Evolutionary conservation across 2,797 vertebrate species (phyloP), one percentile per base, ranked within the genome.

Genomic region (Micrastur ruficollis): DNA sequence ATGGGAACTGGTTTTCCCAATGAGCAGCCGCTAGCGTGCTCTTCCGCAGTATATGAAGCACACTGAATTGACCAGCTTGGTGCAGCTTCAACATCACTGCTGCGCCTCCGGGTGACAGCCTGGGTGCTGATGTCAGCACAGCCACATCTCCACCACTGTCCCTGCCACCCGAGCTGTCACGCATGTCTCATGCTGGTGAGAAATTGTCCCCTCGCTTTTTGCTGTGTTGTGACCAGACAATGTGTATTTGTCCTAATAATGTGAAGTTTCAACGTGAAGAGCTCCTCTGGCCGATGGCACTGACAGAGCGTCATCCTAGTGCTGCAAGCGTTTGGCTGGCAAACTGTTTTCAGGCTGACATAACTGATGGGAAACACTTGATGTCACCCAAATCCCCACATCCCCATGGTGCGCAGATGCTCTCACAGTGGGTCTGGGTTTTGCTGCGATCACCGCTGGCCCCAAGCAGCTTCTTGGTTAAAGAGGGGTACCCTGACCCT

Each of bases 1-100:
- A 91, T 98, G 96, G 96, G 96, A 98, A 98, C 96, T 93, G 86
- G 7, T 88, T 93, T 90, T 94, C 68, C 94, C 81, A 78, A 81
- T 38, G 78, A 94, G 95, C 42, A 9, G 90, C 70, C 2, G 2
- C 78, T 61, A 9, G 52, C n/a, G 19, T 36, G 81, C 83, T 96
- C 59, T 74, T 81, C 81, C 7, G 10, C 4, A 3, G 92, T 52
- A 90, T 12, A n/a, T 5, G 47, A 83, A 95, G 81, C 25, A 25
- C 53, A 2, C 11, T 3, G 74, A 12, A n/a, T 49, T 14, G 4
- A 9, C 7, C 7, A 3, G 49, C 63, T 52, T 18, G 17, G 29
- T 36, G 49, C 62, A 63, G 88, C 73, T 40, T 32, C 75, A 76
- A 9, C 50, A 75, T 65, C 52, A 1, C 5, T 0, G 47, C 84